These are phyloP conservation scores for Drosophila sproati DNA, from an alignment of 1,140 invertebrate species.

Conservation along the genomic window DNA sequence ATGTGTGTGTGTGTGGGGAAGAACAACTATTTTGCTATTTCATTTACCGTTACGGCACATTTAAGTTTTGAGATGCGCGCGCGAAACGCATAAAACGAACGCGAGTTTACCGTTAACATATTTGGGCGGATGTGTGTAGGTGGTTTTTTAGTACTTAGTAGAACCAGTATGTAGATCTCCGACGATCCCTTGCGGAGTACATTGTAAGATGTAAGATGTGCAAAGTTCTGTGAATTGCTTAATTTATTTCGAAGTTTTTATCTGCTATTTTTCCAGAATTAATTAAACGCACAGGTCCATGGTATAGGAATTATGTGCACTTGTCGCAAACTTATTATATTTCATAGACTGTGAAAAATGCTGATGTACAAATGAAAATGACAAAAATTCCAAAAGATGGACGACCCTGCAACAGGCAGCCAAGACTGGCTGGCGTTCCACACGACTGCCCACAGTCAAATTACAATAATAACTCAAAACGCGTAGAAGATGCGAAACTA, in stretches of 20 bases:
- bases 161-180: conserved; percentile 4
- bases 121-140: conserved; percentile 43
- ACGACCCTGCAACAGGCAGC: conserved; percentile 14
- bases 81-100: conserved; percentile 65
- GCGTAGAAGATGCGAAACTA: conserved; percentile 77
- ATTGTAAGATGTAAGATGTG: conserved; percentile 17
- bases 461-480: conserved; percentile 81
- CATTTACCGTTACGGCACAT: conserved; percentile 69
- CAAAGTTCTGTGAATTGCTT: conserved; percentile 11
- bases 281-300: conserved; percentile 31
- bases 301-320: conserved; percentile 50
- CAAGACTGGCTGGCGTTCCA: conserved; percentile 58
- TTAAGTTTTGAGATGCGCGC: conserved; percentile 67
- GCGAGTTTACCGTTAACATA: conserved; percentile 71
- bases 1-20: conserved; percentile 4
- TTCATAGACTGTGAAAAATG: conserved; percentile 84
- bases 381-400: conserved; percentile 49
- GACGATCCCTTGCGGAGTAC: conserved; percentile 13
- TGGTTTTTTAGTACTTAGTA: conserved; percentile 26
- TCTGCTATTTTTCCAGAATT: conserved; percentile 43
- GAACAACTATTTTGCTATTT: conserved; percentile 63
- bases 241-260: conserved; percentile 10
- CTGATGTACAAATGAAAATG: conserved; percentile 27
- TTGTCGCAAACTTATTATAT: conserved; percentile 84
- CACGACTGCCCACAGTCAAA: conserved; percentile 70